Percentiles rank a stretch among this genome's conserved stretches.
These are phyloP conservation scores for Euzetes globulus DNA, from an alignment of 2,888 invertebrate species.

Conservation along the genomic window DNA sequence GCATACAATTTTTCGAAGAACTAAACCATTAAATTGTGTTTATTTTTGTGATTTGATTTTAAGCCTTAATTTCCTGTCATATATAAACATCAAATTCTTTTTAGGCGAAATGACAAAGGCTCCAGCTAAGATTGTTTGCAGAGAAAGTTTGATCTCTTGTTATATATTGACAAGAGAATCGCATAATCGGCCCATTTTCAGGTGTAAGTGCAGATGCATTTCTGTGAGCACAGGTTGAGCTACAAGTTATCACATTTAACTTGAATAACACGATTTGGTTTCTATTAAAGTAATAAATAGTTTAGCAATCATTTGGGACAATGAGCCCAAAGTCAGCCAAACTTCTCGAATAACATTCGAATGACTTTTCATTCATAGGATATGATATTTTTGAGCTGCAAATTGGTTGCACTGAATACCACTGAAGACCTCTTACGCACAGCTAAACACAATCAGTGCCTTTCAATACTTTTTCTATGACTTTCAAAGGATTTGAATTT, in stretches of 20 bases:
- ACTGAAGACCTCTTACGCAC: not conserved
- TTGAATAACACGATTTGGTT: not conserved
- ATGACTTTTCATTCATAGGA: slow-evolving; percentile 9
- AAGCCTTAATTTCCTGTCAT: slow-evolving; percentile 7
- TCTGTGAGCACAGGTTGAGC: not conserved
- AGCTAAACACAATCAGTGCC: not conserved
- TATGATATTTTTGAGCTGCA: slow-evolving; percentile 22
- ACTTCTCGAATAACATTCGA: not conserved
- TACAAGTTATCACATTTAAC: not conserved
- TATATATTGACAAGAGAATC: not conserved
- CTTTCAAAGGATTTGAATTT: not conserved
- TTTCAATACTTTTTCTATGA: not conserved
- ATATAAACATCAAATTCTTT: too few relatives aligned
- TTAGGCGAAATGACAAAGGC: too few relatives aligned
- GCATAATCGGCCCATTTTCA: not conserved
- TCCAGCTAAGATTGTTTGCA: too few relatives aligned
- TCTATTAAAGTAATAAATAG: slow-evolving; percentile 21
- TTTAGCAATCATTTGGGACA: slow-evolving; percentile 29
- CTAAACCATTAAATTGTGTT: slow-evolving; percentile 4
- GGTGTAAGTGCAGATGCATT: slow-evolving; percentile 3
- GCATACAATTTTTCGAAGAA: not conserved
- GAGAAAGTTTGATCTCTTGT: not conserved
- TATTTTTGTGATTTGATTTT: slow-evolving; percentile 19
- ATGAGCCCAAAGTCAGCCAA: slow-evolving; percentile 15
- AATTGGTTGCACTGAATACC: slow-evolving; percentile 19